Percentiles rank a stretch among this genome's conserved stretches.
Evolutionary conservation across 1,140 invertebrate genomes (phyloP).

Genomic region (Aphelenchoides fujianensis): DNA sequence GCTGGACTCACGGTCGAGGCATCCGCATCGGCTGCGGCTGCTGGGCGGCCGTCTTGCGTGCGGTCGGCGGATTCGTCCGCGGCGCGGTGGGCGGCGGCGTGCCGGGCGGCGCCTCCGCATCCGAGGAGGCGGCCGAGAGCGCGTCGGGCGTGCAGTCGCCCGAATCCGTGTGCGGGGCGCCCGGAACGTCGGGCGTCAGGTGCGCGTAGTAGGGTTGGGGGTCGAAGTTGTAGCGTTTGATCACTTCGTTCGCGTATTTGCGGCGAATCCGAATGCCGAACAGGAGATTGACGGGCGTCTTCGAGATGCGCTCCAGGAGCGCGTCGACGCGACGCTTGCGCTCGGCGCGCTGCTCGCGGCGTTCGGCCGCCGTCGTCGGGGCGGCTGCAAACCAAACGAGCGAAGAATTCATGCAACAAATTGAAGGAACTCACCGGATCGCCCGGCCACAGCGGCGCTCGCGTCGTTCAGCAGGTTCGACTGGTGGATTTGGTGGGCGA

Average conservation of each 20-base stretch:
- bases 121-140: background rate
- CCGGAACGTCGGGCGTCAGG: background rate
- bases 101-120: background rate
- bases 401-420: no score
- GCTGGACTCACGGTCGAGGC: background rate
- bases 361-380: no score
- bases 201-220: slow-evolving; percentile 1
- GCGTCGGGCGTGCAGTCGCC: background rate
- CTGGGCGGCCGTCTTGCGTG: background rate
- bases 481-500: background rate
- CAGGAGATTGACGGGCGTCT: background rate
- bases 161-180: background rate
- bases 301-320: background rate
- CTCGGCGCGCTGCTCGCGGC: background rate
- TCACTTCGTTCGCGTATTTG: slow-evolving; percentile 12
- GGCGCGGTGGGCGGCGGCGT: background rate
- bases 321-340: background rate
- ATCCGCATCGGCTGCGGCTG: background rate
- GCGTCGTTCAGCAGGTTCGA: no score
- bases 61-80: background rate
- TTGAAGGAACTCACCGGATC: no score
- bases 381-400: background rate
- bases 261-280: slow-evolving; percentile 7
- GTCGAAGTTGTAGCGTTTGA: background rate
- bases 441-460: no score